Percentiles rank a stretch among this genome's conserved stretches.
These are phyloP conservation scores for Theristicus caerulescens DNA, from an alignment of 2,113 vertebrate genomes.

Conservation along the genomic window DNA sequence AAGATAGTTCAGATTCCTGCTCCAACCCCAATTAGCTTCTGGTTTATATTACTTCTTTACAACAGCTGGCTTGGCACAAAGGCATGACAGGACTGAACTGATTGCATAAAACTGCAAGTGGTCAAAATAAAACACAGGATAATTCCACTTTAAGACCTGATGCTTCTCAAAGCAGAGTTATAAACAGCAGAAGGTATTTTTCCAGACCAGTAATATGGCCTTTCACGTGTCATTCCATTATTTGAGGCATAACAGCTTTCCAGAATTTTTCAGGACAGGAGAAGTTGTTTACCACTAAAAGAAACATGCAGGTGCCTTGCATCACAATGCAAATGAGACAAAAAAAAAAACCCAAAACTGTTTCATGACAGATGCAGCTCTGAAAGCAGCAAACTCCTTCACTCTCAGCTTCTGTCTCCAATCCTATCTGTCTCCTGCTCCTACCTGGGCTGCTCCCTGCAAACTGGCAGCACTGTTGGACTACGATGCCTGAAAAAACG, in stretches of 20 bases:
- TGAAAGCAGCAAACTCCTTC: neutral
- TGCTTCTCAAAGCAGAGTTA: neutral
- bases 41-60: neutral
- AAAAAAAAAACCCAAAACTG: neutral
- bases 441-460: neutral
- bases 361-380: neutral
- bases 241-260: neutral
- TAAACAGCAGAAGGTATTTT: neutral
- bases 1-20: neutral
- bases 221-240: neutral
- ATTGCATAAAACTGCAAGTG: neutral
- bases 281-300: neutral
- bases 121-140: neutral
- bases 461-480: neutral
- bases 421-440: neutral
- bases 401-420: neutral
- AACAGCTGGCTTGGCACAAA: constrained; percentile 4
- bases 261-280: neutral
- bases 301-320: neutral
- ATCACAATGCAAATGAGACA: neutral
- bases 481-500: neutral
- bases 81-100: neutral
- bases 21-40: neutral
- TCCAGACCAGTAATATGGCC: neutral
- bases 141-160: neutral